Evolutionary conservation across 2,113 vertebrate species (phyloP), one percentile per base, ranked within the genome.

Genomic region (Cyanoramphus novaezelandiae): DNA sequence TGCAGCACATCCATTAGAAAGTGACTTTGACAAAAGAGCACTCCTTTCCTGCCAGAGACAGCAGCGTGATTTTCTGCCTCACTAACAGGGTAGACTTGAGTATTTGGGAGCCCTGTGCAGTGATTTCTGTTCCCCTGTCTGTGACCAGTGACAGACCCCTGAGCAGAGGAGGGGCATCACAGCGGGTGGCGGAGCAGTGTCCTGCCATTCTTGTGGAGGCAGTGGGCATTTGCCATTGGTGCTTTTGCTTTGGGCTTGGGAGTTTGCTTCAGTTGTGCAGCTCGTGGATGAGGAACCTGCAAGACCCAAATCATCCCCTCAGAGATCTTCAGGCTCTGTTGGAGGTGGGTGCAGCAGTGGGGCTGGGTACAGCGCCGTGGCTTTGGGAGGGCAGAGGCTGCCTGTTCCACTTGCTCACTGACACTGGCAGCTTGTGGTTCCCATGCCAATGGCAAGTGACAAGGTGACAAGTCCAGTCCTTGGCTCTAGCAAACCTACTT

Each of bases 401-500:
- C 76, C 78, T 49, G 29, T 88, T 72, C 77, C 14, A 0, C 64
- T 96, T 3, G 0, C 17, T 52, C 84, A 39, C 93, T 94, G 91
- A 76, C 5, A 5, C 95, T 93, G 95, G 82, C 96, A 93, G 63
- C 35, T 95, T 95, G 95, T 49, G 52, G 60, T 98, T 98, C 97
- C 95, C 97, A 89, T 41, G 8, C 97, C 77, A 96, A 97, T 98
- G 96, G 98, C 97, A 98, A 98, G 97, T 93, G 97, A n/a, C n/a
- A n/a, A 98, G 98, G 98, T 99, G 98, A 99, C 97, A 98, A 98
- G 98, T 99, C 99, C 98, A 97, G 95, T 97, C 97, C 96, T 98
- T 97, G 97, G 96, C 97, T 98, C 98, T 97, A 95, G 97, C 97
- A 97, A 98, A 98, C 97, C 98, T 97, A 97, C 95, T 98, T 98